These are phyloP conservation scores for Neuroterus valhalla DNA, from an alignment of 1,140 invertebrate species.

Conservation along the genomic window DNA sequence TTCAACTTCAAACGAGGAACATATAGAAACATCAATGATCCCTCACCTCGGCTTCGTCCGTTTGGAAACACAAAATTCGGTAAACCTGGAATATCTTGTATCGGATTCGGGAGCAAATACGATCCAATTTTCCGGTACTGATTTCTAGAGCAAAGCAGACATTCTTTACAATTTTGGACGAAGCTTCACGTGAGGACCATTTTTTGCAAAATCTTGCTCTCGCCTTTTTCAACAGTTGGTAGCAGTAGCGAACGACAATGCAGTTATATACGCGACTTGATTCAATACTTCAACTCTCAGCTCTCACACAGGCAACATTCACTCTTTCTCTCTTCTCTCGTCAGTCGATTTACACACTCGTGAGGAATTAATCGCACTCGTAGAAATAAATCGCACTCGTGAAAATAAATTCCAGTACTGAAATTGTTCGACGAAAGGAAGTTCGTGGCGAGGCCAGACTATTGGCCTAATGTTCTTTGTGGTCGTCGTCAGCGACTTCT, in stretches of 20 bases:
- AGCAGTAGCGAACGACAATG: slow-evolving; percentile 55
- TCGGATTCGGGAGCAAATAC: no score
- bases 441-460: slow-evolving; percentile 15
- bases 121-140: no score
- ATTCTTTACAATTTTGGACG: no score
- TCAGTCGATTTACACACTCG: slow-evolving; percentile 1
- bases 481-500: not conserved
- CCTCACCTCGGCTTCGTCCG: no score
- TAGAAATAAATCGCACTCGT: slow-evolving; percentile 45
- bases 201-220: no score
- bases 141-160: no score
- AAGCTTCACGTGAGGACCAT: no score
- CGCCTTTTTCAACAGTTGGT: slow-evolving; percentile 29
- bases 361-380: not conserved
- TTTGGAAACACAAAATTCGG: no score
- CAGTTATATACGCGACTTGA: no score
- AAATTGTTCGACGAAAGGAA: slow-evolving; percentile 33
- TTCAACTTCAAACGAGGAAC: no score
- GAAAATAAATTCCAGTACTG: slow-evolving; percentile 3
- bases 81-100: no score
- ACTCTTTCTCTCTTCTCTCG: slow-evolving; percentile 28
- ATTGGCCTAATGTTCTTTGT: slow-evolving; percentile 21
- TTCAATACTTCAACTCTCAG: not conserved
- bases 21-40: no score
- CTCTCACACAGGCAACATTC: slow-evolving; percentile 19